Evolutionary conservation across 2,113 vertebrate genomes (phyloP).

Genomic region (Tonatia bakeri): DNA sequence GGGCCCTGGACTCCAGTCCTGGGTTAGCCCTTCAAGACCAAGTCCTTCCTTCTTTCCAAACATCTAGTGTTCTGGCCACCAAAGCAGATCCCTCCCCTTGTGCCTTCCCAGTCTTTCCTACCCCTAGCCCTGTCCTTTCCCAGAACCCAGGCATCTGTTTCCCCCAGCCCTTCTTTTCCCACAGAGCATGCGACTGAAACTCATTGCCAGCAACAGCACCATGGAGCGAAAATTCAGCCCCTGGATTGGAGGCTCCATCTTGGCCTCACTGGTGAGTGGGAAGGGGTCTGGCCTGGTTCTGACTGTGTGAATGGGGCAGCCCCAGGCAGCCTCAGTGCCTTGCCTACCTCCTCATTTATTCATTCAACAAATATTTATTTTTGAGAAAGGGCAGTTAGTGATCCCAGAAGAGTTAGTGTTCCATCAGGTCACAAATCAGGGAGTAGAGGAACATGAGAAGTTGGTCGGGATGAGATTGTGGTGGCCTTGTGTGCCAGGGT

Average conservation of each 20-base stretch:
- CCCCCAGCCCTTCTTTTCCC: background rate
- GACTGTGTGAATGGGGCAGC: background rate
- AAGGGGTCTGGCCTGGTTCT: background rate
- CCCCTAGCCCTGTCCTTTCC: background rate
- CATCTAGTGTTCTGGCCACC: background rate
- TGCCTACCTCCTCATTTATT: background rate
- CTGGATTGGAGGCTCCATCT: slow-evolving; percentile 87
- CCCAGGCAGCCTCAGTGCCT: background rate
- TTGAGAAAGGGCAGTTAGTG: background rate
- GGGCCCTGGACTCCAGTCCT: background rate
- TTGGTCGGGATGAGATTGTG: background rate
- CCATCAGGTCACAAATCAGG: background rate
- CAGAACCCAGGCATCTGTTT: background rate
- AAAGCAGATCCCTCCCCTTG: background rate
- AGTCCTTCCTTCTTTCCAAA: background rate
- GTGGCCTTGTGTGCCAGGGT: background rate
- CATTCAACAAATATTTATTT: slow-evolving; percentile 12
- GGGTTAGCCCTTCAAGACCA: background rate
- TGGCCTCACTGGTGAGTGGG: slow-evolving; percentile 84
- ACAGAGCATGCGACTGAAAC: slow-evolving; percentile 87
- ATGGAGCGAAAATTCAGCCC: slow-evolving; percentile 87
- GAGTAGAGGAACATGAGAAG: background rate
- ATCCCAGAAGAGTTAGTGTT: background rate
- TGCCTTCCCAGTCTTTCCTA: background rate
- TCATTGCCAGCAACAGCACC: slow-evolving; percentile 86